phyloP scores from a whole-genome alignment of 2,888 invertebrate genomes.

The Drosophila tanythrix region DNA sequence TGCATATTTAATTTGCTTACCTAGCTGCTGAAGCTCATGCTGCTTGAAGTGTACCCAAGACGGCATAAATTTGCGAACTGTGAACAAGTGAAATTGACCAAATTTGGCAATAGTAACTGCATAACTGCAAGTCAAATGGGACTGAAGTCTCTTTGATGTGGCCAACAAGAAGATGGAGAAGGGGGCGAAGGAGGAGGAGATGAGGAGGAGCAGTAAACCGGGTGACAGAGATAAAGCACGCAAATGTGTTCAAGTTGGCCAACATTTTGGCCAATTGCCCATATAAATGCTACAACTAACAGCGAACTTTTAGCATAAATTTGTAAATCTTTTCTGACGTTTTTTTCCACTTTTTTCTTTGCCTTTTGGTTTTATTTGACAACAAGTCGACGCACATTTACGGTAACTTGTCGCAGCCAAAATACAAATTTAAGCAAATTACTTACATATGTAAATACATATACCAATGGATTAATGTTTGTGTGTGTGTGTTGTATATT shows the following conservation, averaged over 20 bases:
- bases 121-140: slow-evolving; percentile 64
- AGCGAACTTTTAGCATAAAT: slow-evolving; percentile 66
- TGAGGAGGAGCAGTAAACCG: not conserved
- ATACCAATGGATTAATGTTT: not conserved
- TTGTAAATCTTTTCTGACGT: slow-evolving; percentile 58
- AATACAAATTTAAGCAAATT: slow-evolving; percentile 61
- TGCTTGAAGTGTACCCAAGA: slow-evolving; percentile 34
- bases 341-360: slow-evolving; percentile 5
- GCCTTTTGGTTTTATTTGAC: slow-evolving; percentile 30
- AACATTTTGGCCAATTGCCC: slow-evolving; percentile 76
- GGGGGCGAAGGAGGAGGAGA: slow-evolving; percentile 15
- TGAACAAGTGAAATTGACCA: slow-evolving; percentile 76
- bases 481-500: not conserved
- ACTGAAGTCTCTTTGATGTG: slow-evolving; percentile 69
- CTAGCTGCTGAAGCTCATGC: slow-evolving; percentile 23
- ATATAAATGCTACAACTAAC: slow-evolving; percentile 55
- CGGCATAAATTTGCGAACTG: slow-evolving; percentile 57
- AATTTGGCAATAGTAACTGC: slow-evolving; percentile 70
- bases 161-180: slow-evolving; percentile 27
- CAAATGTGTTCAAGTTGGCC: slow-evolving; percentile 71
- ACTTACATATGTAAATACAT: slow-evolving; percentile 50
- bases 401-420: slow-evolving; percentile 60
- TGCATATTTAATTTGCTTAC: slow-evolving; percentile 45
- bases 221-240: slow-evolving; percentile 62
- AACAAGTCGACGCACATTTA: slow-evolving; percentile 55